These are phyloP conservation scores for Seriola quinqueradiata DNA, from an alignment of 2,113 vertebrate species.

Conservation along the genomic window DNA sequence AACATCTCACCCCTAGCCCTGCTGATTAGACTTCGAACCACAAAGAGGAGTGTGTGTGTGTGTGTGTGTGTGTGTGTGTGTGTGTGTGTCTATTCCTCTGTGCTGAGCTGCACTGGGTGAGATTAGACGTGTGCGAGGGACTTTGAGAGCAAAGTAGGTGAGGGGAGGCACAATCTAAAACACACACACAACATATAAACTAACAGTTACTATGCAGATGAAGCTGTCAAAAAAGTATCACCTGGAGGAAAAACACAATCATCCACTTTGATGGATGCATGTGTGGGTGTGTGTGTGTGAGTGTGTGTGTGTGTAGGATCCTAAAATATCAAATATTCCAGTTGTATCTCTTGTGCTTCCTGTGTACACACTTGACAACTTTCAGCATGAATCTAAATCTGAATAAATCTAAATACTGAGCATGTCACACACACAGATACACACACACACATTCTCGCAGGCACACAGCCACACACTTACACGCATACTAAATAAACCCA, in stretches of 20 bases:
- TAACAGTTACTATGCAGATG: conserved; percentile 36
- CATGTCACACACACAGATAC: neutral
- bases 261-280: neutral
- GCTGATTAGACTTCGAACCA: conserved; percentile 18
- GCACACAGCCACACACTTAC: conserved; percentile 21
- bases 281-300: conserved; percentile 2
- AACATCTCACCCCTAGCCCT: conserved; percentile 15
- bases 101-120: conserved; percentile 15
- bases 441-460: conserved; percentile 5
- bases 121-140: conserved; percentile 11
- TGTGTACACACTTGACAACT: neutral
- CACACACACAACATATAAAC: conserved; percentile 16
- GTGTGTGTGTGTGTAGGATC: neutral
- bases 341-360: conserved; percentile 8
- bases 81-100: neutral
- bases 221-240: conserved; percentile 20
- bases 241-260: conserved; percentile 17
- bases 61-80: neutral
- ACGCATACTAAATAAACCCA: conserved; percentile 46
- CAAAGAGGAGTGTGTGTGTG: neutral
- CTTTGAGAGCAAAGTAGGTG: conserved; percentile 26
- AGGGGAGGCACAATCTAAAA: conserved; percentile 16
- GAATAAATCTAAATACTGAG: conserved; percentile 36
- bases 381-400: conserved; percentile 26
- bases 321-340: conserved; percentile 12